Evolutionary conservation across 2,113 vertebrate genomes (phyloP), one percentile per base, ranked within the genome.

Genomic region (Anhinga anhinga): DNA sequence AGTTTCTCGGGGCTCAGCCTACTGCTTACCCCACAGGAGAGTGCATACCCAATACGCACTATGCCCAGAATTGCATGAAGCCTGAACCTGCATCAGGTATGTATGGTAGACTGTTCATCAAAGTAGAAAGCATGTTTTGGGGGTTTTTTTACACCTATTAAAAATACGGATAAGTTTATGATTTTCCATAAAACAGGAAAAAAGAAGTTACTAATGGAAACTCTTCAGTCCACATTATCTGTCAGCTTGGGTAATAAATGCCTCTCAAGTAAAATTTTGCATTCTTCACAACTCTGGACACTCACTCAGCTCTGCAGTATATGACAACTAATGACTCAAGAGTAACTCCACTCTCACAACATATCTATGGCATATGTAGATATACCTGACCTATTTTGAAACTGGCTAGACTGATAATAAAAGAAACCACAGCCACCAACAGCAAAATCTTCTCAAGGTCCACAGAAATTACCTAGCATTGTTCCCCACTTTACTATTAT

Each of bases 321-420:
- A 19, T 10, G 29, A 36, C 40, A 50, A 49, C 8, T 36, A 63
- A 76, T 11, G 13, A 67, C 45, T 63, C 16, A 16, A 45, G 25
- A 42, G 20, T 42, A 85, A 61, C 32, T 79, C 44, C 26, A 26
- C 15, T 40, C 27, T 74, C 32, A 55, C 27, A 29, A 15, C 13
- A 32, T 23, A 80, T 13, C 20, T 32, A 10, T 5, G 3, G 23
- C 42, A 63, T 0, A 0, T 5, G 15, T 29, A 34, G 22, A 29
- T 17, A 49, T 11, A 40, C 52, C 44, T 34, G 45, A 38, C 2
- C 5, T 55, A 32, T 59, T 59, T 2, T 59, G 18, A 50, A 92
- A 72, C 15, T 16, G 17, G 8, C 5, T 50, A 71, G 30, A 45
- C 14, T n/a, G 30, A 34, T 11, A 42, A 26, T 7, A 38, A 59